A percentile compares a stretch with the other conserved stretches of the same genome.
Conservation (phyloP, 2,888 invertebrate species). For the Rhamnusium bicolor region DNA sequence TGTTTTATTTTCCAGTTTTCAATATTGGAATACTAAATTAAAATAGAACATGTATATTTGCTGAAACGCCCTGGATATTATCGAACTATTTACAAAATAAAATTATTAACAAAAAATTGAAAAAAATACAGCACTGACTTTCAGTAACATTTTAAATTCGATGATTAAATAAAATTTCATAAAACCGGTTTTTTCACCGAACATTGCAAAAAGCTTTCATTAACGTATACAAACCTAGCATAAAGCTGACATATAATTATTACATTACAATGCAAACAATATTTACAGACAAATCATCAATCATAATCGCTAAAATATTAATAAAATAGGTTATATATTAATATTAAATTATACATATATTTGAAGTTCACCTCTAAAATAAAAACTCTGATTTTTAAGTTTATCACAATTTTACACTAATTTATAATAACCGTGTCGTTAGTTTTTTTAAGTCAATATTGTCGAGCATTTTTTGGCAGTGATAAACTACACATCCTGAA, state of each 20-base stretch:
- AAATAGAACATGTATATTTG: slow-evolving; percentile 14
- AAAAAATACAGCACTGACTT: slow-evolving; percentile 25
- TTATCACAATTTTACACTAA: slow-evolving; percentile 62
- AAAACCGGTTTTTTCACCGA: slow-evolving; percentile 10
- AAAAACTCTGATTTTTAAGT: slow-evolving; percentile 54
- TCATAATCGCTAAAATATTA: slow-evolving; percentile 55
- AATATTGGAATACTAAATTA: slow-evolving; percentile 5
- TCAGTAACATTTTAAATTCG: slow-evolving; percentile 16
- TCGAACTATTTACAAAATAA: slow-evolving; percentile 39
- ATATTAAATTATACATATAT: slow-evolving; percentile 57
- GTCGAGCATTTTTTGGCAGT: slow-evolving; percentile 57
- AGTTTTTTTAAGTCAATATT: slow-evolving; percentile 44
- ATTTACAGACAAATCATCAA: slow-evolving; percentile 64
- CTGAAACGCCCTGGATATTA: slow-evolving; percentile 3
- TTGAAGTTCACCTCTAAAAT: slow-evolving; percentile 62
- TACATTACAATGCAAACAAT: slow-evolving; percentile 64
- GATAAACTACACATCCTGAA: slow-evolving; percentile 56
- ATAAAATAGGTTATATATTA: slow-evolving; percentile 57
- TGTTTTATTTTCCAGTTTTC: slow-evolving; percentile 1
- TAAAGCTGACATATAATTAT: slow-evolving; percentile 40
- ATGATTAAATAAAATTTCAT: slow-evolving; percentile 17
- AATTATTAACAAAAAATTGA: slow-evolving; percentile 38
- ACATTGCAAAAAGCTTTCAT: slow-evolving; percentile 18
- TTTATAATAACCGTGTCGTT: slow-evolving; percentile 42
- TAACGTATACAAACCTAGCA: slow-evolving; percentile 33